A percentile compares a stretch with the other conserved stretches of the same genome.
Conservation (phyloP, 1,140 invertebrate species). For the Lasioglossum albipes region DNA sequence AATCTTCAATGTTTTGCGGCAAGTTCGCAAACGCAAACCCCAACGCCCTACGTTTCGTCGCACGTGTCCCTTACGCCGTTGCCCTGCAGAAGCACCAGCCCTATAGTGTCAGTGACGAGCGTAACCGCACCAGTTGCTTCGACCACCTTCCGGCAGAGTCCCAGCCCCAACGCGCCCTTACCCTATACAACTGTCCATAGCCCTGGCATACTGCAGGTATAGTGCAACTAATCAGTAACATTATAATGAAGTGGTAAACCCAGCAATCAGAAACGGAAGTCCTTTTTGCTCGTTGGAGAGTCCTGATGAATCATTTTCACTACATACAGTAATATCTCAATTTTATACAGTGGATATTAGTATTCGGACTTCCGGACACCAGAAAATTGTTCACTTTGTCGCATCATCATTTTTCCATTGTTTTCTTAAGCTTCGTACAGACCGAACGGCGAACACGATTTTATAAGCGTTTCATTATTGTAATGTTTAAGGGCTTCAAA, state of each 20-base stretch:
- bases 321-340: no score
- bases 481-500: no score
- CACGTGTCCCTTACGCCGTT: slow-evolving; percentile 72
- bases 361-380: no score
- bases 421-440: no score
- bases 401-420: no score
- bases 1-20: slow-evolving; percentile 64
- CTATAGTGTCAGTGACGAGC: slow-evolving; percentile 73
- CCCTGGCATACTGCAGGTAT: slow-evolving; percentile 76
- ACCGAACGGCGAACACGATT: no score
- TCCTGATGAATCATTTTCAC: no score
- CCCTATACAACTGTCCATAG: slow-evolving; percentile 73
- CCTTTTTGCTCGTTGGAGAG: no score
- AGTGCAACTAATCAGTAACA: background rate
- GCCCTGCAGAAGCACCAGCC: slow-evolving; percentile 74
- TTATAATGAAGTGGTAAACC: background rate
- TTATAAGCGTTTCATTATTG: no score
- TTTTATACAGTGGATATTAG: no score
- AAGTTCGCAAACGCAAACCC: slow-evolving; percentile 55
- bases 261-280: no score
- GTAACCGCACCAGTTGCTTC: slow-evolving; percentile 71
- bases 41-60: slow-evolving; percentile 67
- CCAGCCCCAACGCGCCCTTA: slow-evolving; percentile 70
- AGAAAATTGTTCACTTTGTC: no score
- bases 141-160: slow-evolving; percentile 71